Evolutionary conservation across 2,113 vertebrate species (phyloP), one percentile per base, ranked within the genome.

Genomic region (Planiliza haematocheilus): DNA sequence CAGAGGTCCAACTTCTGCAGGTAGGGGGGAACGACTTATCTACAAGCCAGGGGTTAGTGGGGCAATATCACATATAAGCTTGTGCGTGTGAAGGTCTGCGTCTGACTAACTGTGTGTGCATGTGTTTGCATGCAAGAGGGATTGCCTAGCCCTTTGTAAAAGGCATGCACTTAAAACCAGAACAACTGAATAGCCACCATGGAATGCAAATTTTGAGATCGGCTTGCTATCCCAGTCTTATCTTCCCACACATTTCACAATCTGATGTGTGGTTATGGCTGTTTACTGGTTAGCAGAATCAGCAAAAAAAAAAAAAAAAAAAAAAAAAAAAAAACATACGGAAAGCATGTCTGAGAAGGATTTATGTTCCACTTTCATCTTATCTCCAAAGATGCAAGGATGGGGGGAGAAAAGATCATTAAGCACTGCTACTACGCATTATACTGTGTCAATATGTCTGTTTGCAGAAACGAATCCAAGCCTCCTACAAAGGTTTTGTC

Each of bases 1-100:
- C 91, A 81, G 89, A 94, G 91, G 90, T 94, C 70, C 94, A 95
- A 46, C 91, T 92, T 75, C 81, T 93, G 52, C 90, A 68, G 82
- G 93, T 95, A 95, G 88, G 92, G 92, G 34, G 89, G 39, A 14
- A 62, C 11, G 7, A 38, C 51, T 66, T 80, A 10, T 10, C 21
- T 45, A 10, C 12, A 17, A 8, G 36, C 42, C 34, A 0, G 51
- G 20, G 16, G 43, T 45, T n/a, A 48, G 21, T 2, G 17, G 48
- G 14, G 11, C 10, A 10, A 17, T 21, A 53, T 50, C 38, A 45
- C 50, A 21, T 36, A 10, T 7, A 34, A 37, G 43, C 21, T 61
- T 41, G n/a, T 46, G 17, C 42, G 17, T 61, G 46, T 16, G 17
- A n/a, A n/a, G n/a, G n/a, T n/a, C n/a, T n/a, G n/a, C n/a, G n/a